Conservation (phyloP, 2,113 vertebrate genomes). For the Mastomys coucha region DNA sequence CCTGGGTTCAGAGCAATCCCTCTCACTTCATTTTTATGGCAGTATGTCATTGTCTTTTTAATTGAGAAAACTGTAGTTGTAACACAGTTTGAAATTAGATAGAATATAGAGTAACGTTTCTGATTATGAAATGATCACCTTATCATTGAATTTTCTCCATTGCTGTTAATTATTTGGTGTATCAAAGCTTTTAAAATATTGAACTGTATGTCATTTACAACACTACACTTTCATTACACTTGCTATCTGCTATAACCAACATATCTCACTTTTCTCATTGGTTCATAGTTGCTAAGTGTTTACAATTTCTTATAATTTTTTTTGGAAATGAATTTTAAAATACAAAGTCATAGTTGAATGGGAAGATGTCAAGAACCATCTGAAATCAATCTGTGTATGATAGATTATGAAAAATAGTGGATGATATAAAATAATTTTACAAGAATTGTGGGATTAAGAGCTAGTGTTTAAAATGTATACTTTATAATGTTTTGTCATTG, state of each 20-base stretch:
- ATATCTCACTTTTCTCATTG: background rate
- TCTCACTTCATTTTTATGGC: background rate
- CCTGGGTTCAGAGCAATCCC: no score
- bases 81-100: background rate
- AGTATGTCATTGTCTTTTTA: background rate
- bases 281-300: background rate
- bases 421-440: background rate
- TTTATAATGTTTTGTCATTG: background rate
- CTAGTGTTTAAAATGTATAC: background rate
- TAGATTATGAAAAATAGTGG: background rate
- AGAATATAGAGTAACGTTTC: background rate
- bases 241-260: background rate
- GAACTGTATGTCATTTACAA: background rate
- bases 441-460: background rate
- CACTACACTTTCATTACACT: background rate
- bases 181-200: background rate
- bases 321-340: background rate
- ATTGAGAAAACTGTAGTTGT: background rate
- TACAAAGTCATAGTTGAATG: background rate
- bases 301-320: background rate
- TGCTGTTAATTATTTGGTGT: background rate
- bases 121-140: background rate
- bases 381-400: background rate
- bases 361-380: background rate
- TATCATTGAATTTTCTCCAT: background rate